Conservation (phyloP, 2,888 invertebrate species). For the Cepaea hortensis region DNA sequence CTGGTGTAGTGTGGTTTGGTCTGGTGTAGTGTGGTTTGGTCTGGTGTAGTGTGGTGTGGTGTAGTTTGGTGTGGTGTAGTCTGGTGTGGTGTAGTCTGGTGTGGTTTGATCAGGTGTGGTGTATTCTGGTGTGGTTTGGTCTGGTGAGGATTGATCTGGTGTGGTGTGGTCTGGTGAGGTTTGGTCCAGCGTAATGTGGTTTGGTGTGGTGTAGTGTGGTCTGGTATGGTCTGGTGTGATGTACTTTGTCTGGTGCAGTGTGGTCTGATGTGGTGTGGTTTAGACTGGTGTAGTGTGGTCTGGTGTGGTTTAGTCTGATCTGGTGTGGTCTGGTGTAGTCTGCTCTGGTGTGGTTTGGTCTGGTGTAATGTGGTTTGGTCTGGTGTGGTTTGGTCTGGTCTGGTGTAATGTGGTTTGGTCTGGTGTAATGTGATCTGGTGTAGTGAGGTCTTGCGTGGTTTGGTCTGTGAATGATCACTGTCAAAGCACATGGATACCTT, state of each 20-base stretch:
- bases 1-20: neutral
- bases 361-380: too few species aligned
- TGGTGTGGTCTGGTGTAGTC: too few species aligned
- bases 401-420: neutral
- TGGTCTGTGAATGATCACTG: neutral
- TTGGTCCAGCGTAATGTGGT: neutral
- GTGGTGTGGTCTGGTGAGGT: neutral
- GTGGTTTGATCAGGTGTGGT: neutral
- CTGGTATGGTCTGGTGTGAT: neutral
- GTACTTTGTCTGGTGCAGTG: too few species aligned
- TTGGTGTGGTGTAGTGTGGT: neutral
- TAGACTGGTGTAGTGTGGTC: too few species aligned
- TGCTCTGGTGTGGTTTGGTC: too few species aligned
- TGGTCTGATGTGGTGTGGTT: too few species aligned
- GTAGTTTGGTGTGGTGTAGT: neutral
- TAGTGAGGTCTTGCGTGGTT: neutral
- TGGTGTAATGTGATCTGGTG: neutral
- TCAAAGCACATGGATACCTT: too few species aligned
- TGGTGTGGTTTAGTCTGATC: too few species aligned
- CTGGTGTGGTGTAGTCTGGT: neutral
- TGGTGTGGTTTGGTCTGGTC: neutral
- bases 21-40: neutral
- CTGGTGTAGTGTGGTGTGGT: neutral
- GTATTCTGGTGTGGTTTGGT: neutral
- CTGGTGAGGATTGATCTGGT: neutral